These are phyloP conservation scores for Drosophila koepferae DNA, from an alignment of 2,888 invertebrate genomes.

Conservation along the genomic window DNA sequence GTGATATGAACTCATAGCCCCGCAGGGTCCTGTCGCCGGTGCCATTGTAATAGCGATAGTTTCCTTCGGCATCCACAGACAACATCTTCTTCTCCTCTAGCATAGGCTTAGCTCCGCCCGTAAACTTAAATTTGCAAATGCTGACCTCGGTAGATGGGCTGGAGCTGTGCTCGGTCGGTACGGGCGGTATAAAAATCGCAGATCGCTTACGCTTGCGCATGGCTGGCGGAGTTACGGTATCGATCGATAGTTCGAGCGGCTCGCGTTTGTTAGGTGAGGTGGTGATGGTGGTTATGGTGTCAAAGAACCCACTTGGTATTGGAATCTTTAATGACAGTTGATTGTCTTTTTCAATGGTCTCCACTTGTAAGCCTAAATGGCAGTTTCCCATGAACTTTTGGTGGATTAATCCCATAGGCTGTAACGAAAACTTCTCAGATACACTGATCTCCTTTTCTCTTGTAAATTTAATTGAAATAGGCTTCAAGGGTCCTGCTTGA, in stretches of 20 bases:
- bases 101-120: constrained; percentile 95
- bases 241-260: constrained; percentile 35
- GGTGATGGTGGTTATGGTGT: constrained; percentile 39
- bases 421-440: constrained; percentile 88
- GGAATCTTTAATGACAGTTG: constrained; percentile 84
- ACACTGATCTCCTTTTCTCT: constrained; percentile 25
- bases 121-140: constrained; percentile 97
- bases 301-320: constrained; percentile 76
- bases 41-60: constrained; percentile 94
- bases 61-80: constrained; percentile 95
- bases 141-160: constrained; percentile 94
- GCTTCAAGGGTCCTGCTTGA: constrained; percentile 81
- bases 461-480: constrained; percentile 85
- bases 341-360: constrained; percentile 85
- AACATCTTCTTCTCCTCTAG: constrained; percentile 96
- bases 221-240: constrained; percentile 61
- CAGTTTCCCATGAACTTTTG: constrained; percentile 89
- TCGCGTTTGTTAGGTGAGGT: constrained; percentile 31
- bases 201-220: constrained; percentile 87
- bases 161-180: constrained; percentile 90
- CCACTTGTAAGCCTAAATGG: constrained; percentile 79
- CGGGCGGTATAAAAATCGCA: constrained; percentile 93
- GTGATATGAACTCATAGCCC: constrained; percentile 91
- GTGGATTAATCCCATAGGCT: constrained; percentile 92
- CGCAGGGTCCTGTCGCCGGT: constrained; percentile 89